Base-by-base conservation (phyloP, 2,797 vertebrate genomes). In the Scolopax bukidnonensis region DNA sequence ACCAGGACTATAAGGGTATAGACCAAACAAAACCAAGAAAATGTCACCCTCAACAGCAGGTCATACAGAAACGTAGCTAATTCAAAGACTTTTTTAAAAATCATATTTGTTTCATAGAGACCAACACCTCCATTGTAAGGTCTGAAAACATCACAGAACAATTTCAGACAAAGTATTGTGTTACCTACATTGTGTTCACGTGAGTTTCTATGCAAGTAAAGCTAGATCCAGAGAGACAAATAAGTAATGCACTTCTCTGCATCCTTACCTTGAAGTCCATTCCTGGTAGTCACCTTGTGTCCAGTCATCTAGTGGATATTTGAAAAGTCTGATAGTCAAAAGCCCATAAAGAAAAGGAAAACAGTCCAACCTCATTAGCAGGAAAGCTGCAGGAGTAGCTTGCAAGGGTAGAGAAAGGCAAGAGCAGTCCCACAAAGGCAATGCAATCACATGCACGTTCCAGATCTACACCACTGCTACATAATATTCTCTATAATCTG, bases 371-470 rank as follows among this genome's bases (percentile, higher is more conserved):
- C 25, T 27, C 11, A 32, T 9, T 12, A 51, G 14, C 12, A 33
- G 36, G 23, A 81, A 73, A 57, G 53, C 24, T 77, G 23, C 24
- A 57, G 63, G 38, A 71, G 16, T 48, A 48, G 47, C 21, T 48
- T 48, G 21, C 47, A 48, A 48, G 9, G 17, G 11, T 28, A 60
- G 24, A 61, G 59, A 43, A 69, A 63, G 38, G 57, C 16, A 80
- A 80, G n/a, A 67, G 30, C 16, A 51, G 43, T 28, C 24, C 53
- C 63, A 56, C 24, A 25, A 4, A 40, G 33, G 30, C 50, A 60
- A 10, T 6, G 5, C 24, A 33, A n/a, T 28, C 25, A 71, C 38
- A n/a, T 6, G 25, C 3, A 1, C 0, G 0, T 61, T 70, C 27
- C n/a, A 28, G 32, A 16, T 50, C 30, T 36, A 18, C 38, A 38